Base-by-base conservation (phyloP, 2,888 invertebrate species). In the Caenorhabditis sp. region DNA sequence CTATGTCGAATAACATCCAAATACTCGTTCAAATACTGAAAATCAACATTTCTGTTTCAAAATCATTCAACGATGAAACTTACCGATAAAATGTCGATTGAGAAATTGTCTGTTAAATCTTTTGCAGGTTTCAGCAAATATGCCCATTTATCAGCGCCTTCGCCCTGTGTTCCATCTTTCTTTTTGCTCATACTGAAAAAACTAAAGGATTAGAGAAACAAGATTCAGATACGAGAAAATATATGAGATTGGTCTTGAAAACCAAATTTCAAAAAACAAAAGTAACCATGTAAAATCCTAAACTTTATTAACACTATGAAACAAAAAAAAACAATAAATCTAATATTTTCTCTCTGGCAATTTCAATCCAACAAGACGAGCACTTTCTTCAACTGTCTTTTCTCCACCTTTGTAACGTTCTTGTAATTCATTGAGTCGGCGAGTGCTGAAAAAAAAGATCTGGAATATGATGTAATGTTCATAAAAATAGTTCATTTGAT, bases 291-390 rank as follows among this genome's bases (percentile, higher is more conserved):
- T 58, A 38, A 14, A 36, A 20, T 14, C 31, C 53, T 53, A 53
- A 53, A 25, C 53, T 53, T 25, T 53, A 53, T 25, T 21, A 43
- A 2, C 4, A 31, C 31, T 20, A 50, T 8, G 14, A 50, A 50
- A 50, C 50, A 31, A 31, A 31, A 31, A 31, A 43, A 10, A 3
- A 43, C 43, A 10, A 14, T 10, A 43, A 43, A 26, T 14, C 57
- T 12, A 70, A 59, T 70, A 66, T 43, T 68, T 72, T 65, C 63
- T 54, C 58, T 79, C 71, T 5, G 86, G 86, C 10, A 86, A 75
- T 26, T 77, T 62, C 49, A 86, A 70, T 26, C 86, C 86, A 52
- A 86, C 86, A 50, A 86, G 72, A 14, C 71, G 72, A 1, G 86
- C 86, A 59, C 81, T 81, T 43, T 86, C 84, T 64, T 83, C 84